Percentiles rank a stretch among this genome's conserved stretches.
Evolutionary conservation across 2,797 vertebrate species (phyloP).

Genomic region (Emydoidea blandingii): DNA sequence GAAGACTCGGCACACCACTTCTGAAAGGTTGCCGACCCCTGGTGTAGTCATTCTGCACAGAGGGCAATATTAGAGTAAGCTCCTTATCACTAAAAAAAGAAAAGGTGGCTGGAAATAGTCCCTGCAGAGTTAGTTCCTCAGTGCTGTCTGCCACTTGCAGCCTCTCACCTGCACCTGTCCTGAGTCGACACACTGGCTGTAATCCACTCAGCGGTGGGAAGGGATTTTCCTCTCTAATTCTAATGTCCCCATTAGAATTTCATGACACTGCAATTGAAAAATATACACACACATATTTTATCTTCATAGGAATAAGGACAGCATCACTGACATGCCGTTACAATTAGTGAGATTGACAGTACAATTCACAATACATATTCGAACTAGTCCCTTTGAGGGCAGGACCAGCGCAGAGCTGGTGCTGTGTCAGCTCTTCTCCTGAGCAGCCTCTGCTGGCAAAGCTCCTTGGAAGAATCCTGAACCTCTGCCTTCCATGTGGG

Average conservation of each 20-base stretch:
- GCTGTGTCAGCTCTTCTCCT: neutral
- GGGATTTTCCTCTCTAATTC: neutral
- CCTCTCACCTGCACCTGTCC: neutral
- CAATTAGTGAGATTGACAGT: neutral
- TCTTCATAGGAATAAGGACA: neutral
- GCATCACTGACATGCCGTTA: neutral
- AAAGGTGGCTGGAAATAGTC: neutral
- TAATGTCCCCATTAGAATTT: neutral
- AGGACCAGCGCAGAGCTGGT: neutral
- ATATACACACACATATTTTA: too few relatives aligned
- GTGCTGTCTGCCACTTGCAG: neutral
- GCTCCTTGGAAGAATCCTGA: neutral
- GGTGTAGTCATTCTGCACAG: neutral
- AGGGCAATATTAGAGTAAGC: neutral
- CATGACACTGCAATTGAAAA: neutral
- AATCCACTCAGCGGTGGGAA: neutral
- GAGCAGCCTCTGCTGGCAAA: neutral
- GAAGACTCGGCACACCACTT: too few relatives aligned
- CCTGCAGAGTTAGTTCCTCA: rapidly evolving
- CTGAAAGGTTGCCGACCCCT: too few relatives aligned
- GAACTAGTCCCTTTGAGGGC: neutral
- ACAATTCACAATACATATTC: neutral
- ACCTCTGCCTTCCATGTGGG: neutral
- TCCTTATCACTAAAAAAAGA: neutral
- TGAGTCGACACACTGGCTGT: neutral